Evolutionary conservation across 2,113 vertebrate genomes (phyloP).

Genomic region (Alligator mississippiensis): DNA sequence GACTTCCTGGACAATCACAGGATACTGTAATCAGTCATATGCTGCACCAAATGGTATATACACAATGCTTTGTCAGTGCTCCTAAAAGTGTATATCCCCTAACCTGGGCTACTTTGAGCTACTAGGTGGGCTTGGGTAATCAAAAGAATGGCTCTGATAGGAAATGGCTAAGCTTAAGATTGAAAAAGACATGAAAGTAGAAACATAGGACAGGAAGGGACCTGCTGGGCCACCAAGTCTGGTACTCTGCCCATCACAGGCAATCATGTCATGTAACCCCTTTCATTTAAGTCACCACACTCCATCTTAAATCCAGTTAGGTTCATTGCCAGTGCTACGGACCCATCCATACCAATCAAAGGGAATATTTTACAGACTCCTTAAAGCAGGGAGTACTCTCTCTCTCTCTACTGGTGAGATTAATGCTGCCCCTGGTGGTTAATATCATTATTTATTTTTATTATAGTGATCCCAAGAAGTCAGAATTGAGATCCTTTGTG

Average conservation of each 20-base stretch:
- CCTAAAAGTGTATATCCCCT: accelerated
- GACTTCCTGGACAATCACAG: neutral
- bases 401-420: neutral
- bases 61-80: neutral
- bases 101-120: neutral
- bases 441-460: neutral
- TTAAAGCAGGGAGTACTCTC: neutral
- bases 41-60: neutral
- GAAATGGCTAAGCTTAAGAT: neutral
- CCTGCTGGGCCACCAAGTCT: neutral
- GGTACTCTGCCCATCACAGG: accelerated
- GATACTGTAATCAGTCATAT: neutral
- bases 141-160: neutral
- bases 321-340: neutral
- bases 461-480: neutral
- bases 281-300: neutral
- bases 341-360: neutral
- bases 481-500: neutral
- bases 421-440: neutral
- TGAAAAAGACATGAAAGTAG: neutral
- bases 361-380: neutral
- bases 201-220: neutral
- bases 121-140: neutral
- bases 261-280: neutral
- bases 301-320: neutral